Conservation (phyloP, 2,888 invertebrate genomes). For the Cephalotes varians region DNA sequence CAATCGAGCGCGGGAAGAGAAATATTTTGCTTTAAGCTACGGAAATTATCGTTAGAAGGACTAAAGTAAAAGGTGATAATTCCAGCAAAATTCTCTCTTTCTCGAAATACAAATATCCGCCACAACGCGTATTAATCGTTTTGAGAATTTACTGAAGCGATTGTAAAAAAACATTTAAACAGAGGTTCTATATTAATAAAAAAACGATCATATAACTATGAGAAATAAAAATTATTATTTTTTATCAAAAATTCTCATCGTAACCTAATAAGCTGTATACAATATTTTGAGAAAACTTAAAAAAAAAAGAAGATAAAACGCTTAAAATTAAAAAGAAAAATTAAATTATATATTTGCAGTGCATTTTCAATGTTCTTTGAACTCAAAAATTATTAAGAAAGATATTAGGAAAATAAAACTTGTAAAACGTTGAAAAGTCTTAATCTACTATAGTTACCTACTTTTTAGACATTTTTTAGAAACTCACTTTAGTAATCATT, state of each 20-base stretch:
- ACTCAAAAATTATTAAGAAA: not conserved
- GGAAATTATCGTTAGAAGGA: slow-evolving; percentile 1
- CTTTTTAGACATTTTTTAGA: not conserved
- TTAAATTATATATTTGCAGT: not conserved
- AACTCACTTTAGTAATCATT: slow-evolving; percentile 10
- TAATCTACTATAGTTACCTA: not conserved
- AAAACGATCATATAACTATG: not conserved
- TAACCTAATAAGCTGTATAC: not conserved
- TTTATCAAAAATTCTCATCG: not conserved
- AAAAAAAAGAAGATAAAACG: not conserved
- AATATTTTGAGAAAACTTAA: not conserved
- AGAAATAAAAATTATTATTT: not conserved
- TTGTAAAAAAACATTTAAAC: not conserved
- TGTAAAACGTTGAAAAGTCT: not conserved
- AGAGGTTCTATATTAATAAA: not conserved
- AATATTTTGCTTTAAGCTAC: slow-evolving; percentile 20
- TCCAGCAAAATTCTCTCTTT: not conserved
- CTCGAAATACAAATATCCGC: not conserved
- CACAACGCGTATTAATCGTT: not conserved
- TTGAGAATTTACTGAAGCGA: not conserved
- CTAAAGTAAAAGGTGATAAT: slow-evolving; percentile 9
- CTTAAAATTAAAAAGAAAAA: not conserved
- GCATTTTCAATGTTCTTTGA: not conserved
- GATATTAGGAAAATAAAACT: not conserved
- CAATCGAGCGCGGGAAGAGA: slow-evolving; percentile 37